Evolutionary conservation across 2,888 invertebrate species (phyloP), one percentile per base, ranked within the genome.

Genomic region (Baccha elongata): DNA sequence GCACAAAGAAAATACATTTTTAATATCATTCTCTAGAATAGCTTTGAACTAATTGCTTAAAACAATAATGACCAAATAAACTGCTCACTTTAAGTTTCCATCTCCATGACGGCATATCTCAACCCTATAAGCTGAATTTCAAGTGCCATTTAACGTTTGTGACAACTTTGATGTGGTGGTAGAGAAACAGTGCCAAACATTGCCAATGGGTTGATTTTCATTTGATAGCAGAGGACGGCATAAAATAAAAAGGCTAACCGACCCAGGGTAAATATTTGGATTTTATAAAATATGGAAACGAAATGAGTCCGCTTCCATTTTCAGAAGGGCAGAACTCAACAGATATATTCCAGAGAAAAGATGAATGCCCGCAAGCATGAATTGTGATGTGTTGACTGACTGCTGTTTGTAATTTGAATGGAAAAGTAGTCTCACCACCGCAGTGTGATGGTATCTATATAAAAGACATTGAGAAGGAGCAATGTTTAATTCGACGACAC

Each of bases 31-130:
- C 13, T n/a, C 10, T 3, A n/a, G 32, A 23, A 21, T 46, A 15
- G 15, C 23, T 17, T 8, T 11, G 15, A 69, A 52, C 62, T 64
- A 71, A 71, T 76, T 76, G 48, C 55, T 50, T 58, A n/a, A 50
- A 62, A 58, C 29, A 71, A 65, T 71, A 71, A 58, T 58, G 55
- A 40, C 32, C 42, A 21, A 55, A 62, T 69, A 62, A 69, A 76
- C 46, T 32, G 6, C 13, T 19, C 10, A 26, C 15, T 10, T 4
- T 4, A 19, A 19, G 19, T 29, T n/a, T 15, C 4, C n/a, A 50
- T 42, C 15, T 50, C 29, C 26, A 48, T 32, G 29, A 13, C 13
- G 37, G 21, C 37, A 1, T 35, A 62, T 21, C 17, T 21, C 17
- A 21, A n/a, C 29, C 21, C 15, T 19, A n/a, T n/a, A 23, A 64